These are phyloP conservation scores for Canis aureus DNA, from an alignment of 2,113 vertebrate genomes.

Conservation along the genomic window DNA sequence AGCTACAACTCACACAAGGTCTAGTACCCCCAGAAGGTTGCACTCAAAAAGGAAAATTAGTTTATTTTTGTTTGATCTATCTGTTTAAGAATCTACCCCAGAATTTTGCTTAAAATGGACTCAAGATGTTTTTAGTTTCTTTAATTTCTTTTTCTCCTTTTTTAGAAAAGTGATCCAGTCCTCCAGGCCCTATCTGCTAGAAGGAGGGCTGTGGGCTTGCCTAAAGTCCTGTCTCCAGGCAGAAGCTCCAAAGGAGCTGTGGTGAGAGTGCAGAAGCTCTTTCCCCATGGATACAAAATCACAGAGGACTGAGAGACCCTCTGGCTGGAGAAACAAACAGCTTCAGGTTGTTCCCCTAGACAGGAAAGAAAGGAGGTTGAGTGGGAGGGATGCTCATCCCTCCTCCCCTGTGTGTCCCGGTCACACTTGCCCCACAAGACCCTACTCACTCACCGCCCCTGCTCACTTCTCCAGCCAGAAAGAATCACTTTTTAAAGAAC, in stretches of 20 bases:
- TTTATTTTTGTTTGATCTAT: neutral
- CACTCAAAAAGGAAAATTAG: conserved; percentile 1
- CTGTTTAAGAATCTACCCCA: conserved; percentile 29
- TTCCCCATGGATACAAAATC: neutral
- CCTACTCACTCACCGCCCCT: neutral
- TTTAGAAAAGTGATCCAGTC: neutral
- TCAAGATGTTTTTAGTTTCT: neutral
- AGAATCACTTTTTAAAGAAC: neutral
- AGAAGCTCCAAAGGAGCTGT: neutral
- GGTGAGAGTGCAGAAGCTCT: neutral
- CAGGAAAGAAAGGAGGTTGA: neutral
- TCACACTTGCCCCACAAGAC: neutral
- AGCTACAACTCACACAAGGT: neutral
- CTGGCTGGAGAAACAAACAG: neutral
- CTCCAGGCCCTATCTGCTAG: neutral
- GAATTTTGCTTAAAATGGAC: conserved; percentile 15
- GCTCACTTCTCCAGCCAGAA: neutral
- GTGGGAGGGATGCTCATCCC: too few relatives aligned
- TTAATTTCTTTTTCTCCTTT: neutral
- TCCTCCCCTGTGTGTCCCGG: accelerated
- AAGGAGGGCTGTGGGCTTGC: too few relatives aligned
- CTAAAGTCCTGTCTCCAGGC: neutral
- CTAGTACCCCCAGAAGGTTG: neutral
- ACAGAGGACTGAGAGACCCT: neutral
- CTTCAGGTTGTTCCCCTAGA: neutral